Conservation (phyloP, 1,140 invertebrate genomes). For the Conus ventricosus region DNA sequence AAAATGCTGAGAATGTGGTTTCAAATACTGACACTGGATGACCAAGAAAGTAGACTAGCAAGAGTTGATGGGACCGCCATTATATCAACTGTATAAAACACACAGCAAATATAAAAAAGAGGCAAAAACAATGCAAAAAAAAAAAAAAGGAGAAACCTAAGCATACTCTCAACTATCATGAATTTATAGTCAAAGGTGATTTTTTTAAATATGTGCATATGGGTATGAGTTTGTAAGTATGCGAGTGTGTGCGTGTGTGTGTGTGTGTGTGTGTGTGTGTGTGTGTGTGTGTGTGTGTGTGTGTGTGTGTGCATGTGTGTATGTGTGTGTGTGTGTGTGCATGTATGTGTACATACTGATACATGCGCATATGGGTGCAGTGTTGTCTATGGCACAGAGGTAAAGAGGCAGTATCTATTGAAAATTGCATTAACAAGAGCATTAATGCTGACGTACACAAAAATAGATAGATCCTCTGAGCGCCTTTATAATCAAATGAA, state of each 20-base stretch:
- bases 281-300: neutral
- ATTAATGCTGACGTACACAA: too few species aligned
- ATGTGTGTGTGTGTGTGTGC: conserved; percentile 4
- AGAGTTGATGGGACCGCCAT: neutral
- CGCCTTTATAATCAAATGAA: too few species aligned
- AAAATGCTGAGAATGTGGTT: too few species aligned
- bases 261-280: neutral
- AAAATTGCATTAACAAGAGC: too few species aligned
- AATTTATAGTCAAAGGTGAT: neutral
- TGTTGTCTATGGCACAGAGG: too few species aligned
- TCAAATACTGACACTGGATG: neutral
- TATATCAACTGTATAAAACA: neutral
- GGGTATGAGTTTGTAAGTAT: neutral
- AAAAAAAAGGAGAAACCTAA: too few species aligned
- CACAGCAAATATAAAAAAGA: too few species aligned
- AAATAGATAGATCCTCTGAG: too few species aligned
- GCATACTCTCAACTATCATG: too few species aligned
- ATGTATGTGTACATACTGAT: neutral
- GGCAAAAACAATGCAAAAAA: too few species aligned
- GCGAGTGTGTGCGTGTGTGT: neutral
- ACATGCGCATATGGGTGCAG: neutral
- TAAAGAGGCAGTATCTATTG: too few species aligned
- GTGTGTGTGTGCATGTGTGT: conserved; percentile 13
- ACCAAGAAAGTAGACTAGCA: neutral
- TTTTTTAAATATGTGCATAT: too few species aligned